These are phyloP conservation scores for Chesias legatella DNA, from an alignment of 2,888 invertebrate genomes.

Conservation along the genomic window DNA sequence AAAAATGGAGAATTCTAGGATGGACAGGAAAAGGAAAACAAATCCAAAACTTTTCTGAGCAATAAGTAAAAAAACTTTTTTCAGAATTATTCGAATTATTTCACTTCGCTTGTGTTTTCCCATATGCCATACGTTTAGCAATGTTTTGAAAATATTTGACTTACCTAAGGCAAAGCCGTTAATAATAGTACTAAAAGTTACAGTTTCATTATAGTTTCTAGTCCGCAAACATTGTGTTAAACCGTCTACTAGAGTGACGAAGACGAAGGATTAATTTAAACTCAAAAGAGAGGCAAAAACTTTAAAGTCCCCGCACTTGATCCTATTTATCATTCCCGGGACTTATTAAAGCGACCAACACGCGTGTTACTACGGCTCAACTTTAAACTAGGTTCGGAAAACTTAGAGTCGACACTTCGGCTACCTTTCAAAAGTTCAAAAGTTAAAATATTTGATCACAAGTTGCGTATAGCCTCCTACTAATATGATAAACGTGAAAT, in stretches of 20 bases:
- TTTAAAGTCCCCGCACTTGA: constrained; percentile 56
- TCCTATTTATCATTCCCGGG: constrained; percentile 74
- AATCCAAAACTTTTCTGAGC: no score
- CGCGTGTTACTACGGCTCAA: constrained; percentile 59
- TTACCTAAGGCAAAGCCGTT: constrained; percentile 62
- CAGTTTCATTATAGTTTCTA: constrained; percentile 72
- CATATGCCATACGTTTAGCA: constrained; percentile 68
- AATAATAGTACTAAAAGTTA: constrained; percentile 67
- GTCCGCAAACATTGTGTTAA: constrained; percentile 56
- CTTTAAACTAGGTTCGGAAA: constrained; percentile 55
- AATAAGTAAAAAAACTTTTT: constrained; percentile 36
- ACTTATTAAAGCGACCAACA: constrained; percentile 75
- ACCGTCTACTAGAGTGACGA: constrained; percentile 49
- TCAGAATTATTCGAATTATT: constrained; percentile 39
- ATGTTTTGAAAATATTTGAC: constrained; percentile 53
- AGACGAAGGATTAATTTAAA: constrained; percentile 35
- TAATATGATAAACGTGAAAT: no score
- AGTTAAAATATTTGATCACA: constrained; percentile 8
- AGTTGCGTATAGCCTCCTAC: not conserved
- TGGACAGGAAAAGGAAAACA: no score
- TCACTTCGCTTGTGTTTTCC: constrained; percentile 45
- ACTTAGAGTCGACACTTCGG: constrained; percentile 43
- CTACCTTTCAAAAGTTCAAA: not conserved
- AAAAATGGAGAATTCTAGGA: no score
- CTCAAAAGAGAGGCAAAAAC: constrained; percentile 40